Conservation (phyloP, 53 echinoderm and acorn worm genomes). For the Temnopleurus reevesii region DNA sequence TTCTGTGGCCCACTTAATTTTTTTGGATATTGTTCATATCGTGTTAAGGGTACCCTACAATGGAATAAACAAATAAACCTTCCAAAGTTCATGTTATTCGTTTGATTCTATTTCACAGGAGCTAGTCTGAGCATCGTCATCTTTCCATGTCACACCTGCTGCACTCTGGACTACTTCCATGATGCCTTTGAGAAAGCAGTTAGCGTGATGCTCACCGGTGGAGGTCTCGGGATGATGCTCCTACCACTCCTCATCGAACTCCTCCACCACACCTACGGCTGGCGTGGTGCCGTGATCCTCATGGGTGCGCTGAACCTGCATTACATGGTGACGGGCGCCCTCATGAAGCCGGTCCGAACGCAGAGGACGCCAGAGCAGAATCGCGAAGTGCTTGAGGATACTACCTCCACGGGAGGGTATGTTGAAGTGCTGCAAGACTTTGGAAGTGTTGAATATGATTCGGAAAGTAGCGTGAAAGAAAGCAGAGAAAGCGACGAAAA, state of each 20-base stretch:
- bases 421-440: not conserved
- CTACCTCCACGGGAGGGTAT: not conserved
- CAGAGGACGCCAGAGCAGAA: not conserved
- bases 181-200: not conserved
- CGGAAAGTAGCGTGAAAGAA: not conserved
- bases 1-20: no score
- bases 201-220: not conserved
- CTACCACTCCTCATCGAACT: not conserved
- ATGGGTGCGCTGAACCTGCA: not conserved
- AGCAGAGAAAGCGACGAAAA: not conserved
- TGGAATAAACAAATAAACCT: no score
- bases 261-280: not conserved
- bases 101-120: no score
- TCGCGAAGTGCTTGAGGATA: no score
- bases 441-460: not conserved
- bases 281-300: not conserved
- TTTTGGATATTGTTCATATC: no score
- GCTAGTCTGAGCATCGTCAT: not conserved
- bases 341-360: not conserved
- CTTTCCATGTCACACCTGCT: not conserved
- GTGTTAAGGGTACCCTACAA: no score
- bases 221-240: not conserved
- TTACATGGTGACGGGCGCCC: not conserved
- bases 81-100: no score
- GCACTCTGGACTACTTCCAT: constrained; percentile 1